Evolutionary conservation across 64 coral and sea anemone species (phyloP).

Genomic region (Stichodactyla helianthus): DNA sequence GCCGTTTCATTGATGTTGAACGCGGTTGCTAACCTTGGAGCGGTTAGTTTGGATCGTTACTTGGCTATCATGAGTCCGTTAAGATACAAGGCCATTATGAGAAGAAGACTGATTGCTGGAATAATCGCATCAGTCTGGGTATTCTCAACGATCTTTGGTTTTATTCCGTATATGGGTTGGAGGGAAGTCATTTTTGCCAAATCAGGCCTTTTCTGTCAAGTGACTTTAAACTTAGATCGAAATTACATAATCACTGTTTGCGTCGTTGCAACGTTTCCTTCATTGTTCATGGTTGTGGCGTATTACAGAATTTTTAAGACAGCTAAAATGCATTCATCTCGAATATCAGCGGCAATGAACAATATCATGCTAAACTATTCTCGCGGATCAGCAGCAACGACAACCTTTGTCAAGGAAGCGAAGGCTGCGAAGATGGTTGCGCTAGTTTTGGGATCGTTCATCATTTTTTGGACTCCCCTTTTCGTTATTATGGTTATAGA

Average conservation of each 20-base stretch:
- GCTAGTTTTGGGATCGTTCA: slow-evolving; percentile 75
- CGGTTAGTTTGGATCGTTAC: slow-evolving; percentile 87
- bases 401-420: slow-evolving; percentile 67
- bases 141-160: slow-evolving; percentile 75
- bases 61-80: slow-evolving; percentile 74
- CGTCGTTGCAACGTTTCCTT: slow-evolving; percentile 52
- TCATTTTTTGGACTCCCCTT: slow-evolving; percentile 75
- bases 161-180: slow-evolving; percentile 92
- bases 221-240: slow-evolving; percentile 70
- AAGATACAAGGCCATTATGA: slow-evolving; percentile 78
- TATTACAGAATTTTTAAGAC: slow-evolving; percentile 89
- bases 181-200: slow-evolving; percentile 4
- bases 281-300: slow-evolving; percentile 72
- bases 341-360: slow-evolving; percentile 68
- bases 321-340: slow-evolving; percentile 60
- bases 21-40: slow-evolving; percentile 72
- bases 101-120: slow-evolving; percentile 56
- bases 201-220: slow-evolving; percentile 82
- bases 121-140: slow-evolving; percentile 84
- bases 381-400: slow-evolving; percentile 23
- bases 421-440: slow-evolving; percentile 92
- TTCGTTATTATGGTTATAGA: slow-evolving; percentile 85
- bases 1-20: slow-evolving; percentile 77
- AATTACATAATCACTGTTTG: slow-evolving; percentile 75
- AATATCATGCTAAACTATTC: slow-evolving; percentile 58